phyloP scores from a whole-genome alignment of 2,888 invertebrate species.

The Scaptomyza cyrtandrae region DNA sequence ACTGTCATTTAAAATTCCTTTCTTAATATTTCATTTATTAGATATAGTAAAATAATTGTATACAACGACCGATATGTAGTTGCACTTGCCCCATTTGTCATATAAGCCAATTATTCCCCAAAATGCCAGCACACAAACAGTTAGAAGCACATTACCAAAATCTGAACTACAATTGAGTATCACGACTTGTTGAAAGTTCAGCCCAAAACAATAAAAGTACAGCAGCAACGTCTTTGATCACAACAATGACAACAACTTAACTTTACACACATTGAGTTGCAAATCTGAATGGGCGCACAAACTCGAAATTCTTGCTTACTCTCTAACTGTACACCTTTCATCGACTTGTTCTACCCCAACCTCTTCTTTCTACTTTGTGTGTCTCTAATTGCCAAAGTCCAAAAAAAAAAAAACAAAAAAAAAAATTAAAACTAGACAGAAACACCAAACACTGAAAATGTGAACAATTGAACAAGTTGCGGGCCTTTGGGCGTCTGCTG shows the following conservation, averaged over 20 bases:
- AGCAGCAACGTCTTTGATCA: conserved; percentile 18
- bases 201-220: conserved; percentile 2
- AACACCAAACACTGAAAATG: conserved; percentile 36
- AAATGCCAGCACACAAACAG: conserved; percentile 19
- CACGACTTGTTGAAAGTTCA: conserved; percentile 45
- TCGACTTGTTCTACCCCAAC: background rate
- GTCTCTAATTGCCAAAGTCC: conserved; percentile 46
- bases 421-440: background rate
- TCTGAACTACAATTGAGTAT: conserved; percentile 50
- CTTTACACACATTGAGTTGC: conserved; percentile 60
- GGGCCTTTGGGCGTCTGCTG: conserved; percentile 73
- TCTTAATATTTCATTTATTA: too few species aligned
- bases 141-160: conserved; percentile 27
- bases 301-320: background rate
- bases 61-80: background rate
- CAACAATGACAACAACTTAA: conserved; percentile 71
- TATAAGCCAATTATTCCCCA: conserved; percentile 41
- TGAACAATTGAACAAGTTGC: conserved; percentile 68
- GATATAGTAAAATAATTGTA: too few species aligned
- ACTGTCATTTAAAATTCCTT: too few species aligned
- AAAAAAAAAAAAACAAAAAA: conserved; percentile 25
- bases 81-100: conserved; percentile 6
- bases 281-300: conserved; percentile 21
- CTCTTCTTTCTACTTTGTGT: background rate
- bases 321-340: background rate